Conservation (phyloP, 2,797 vertebrate genomes). For the Babyrousa celebensis region DNA sequence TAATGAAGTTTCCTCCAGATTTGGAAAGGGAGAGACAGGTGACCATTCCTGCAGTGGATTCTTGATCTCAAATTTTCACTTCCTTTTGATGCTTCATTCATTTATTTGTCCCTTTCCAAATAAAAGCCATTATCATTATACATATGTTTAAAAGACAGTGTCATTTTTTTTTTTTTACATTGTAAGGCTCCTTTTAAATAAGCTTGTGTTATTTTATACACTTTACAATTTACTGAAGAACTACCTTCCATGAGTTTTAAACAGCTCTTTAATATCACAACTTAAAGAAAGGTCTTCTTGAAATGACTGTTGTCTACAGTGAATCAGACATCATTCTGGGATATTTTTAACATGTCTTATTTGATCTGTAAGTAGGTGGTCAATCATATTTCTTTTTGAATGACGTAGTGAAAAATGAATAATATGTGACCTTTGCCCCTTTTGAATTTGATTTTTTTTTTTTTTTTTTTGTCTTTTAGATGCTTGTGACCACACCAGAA, state of each 20-base stretch:
- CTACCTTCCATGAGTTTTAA: slow-evolving; percentile 14
- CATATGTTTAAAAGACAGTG: background rate
- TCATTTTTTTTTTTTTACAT: background rate
- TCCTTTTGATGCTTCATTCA: slow-evolving; percentile 6
- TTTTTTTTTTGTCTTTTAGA: slow-evolving; percentile 90
- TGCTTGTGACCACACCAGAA: slow-evolving; percentile 99
- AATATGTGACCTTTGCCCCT: background rate
- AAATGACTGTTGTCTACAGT: background rate
- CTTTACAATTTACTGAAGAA: background rate
- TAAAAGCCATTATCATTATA: background rate
- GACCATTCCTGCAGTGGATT: background rate
- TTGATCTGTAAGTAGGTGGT: background rate
- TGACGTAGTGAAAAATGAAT: slow-evolving; percentile 12
- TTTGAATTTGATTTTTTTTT: slow-evolving; percentile 65
- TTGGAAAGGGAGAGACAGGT: background rate
- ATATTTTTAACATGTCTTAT: slow-evolving; percentile 16
- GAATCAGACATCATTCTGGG: background rate
- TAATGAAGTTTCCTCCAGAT: slow-evolving; percentile 39
- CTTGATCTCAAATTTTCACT: slow-evolving; percentile 55
- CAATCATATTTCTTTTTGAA: slow-evolving; percentile 34
- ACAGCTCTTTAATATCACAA: slow-evolving; percentile 25
- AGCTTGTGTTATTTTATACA: background rate
- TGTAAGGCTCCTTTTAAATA: background rate
- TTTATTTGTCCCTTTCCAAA: background rate
- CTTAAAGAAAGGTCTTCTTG: background rate